Evolutionary conservation across 2,888 invertebrate species (phyloP), one percentile per base, ranked within the genome.

Genomic region (Pachydiplax longipennis): DNA sequence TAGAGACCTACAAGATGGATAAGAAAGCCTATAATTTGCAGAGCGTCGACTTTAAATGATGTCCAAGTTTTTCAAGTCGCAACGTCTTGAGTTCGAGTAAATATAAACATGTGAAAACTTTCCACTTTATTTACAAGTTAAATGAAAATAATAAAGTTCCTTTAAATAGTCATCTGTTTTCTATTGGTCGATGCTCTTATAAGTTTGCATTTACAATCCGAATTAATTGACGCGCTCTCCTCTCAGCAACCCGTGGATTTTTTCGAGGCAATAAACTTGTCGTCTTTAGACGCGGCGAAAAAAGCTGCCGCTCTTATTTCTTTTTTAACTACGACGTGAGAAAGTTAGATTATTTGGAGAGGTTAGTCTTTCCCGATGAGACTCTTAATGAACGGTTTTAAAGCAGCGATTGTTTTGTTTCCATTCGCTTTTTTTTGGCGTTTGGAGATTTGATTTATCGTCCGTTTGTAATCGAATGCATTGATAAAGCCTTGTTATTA

Each of bases 211-310:
- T 44, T 10, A 44, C 44, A 44, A 44, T 44, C 44, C 44, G 10
- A 10, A 44, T 10, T 44, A 44, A 44, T 44, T 44, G 44, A 10
- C 44, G 44, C 53, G 3, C 3, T 15, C 53, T 18, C 53, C 18
- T 53, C 53, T 5, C 15, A 3, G 18, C 53, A 53, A 83, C 35
- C 65, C 22, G 40, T 87, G 65, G 53, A 87, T 37, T 22, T 25
- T 87, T 87, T 22, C 65, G 87, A 87, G 87, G 87, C 61, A 61
- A 87, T 87, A 87, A 87, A 87, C 87, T 87, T 87, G 87, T 87
- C n/a, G 61, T 37, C 61, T 87, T n/a, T 61, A 37, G 87, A 87
- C 61, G 61, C 61, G 18, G 40, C 61, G 13, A 61, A 87, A 87
- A 65, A 65, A 65, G 18, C 10, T 22, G 37, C 31, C 61, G 18